These are phyloP conservation scores for Spea multiplicata DNA, from an alignment of 2,113 vertebrate genomes.

Conservation along the genomic window DNA sequence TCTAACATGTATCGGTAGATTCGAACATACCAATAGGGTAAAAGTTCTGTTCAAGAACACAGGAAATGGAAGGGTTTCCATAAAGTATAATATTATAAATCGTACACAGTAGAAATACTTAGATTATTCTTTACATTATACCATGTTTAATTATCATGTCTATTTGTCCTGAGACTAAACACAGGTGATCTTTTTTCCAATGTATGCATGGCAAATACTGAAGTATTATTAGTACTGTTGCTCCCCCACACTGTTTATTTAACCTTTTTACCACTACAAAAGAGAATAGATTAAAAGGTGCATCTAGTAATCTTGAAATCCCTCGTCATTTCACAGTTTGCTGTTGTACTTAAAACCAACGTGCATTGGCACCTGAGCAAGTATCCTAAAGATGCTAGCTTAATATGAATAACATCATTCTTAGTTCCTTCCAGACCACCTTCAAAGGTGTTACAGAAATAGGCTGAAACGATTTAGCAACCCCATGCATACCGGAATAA, in stretches of 20 bases:
- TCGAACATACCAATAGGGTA: too few species aligned
- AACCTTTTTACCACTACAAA: conserved; percentile 26
- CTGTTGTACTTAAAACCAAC: background rate
- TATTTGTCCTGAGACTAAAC: too few species aligned
- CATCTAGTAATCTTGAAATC: conserved; percentile 11
- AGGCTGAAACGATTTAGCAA: too few species aligned
- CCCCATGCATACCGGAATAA: too few species aligned
- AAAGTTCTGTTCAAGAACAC: too few species aligned
- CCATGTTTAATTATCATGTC: too few species aligned
- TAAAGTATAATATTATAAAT: too few species aligned
- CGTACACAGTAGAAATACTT: too few species aligned
- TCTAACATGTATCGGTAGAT: too few species aligned
- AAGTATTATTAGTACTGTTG: conserved; percentile 8
- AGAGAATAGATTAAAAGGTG: conserved; percentile 13
- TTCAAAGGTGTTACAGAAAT: background rate
- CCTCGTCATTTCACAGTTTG: conserved; percentile 9
- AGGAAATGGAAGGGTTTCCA: too few species aligned
- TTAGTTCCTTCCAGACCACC: background rate
- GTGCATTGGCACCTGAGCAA: background rate
- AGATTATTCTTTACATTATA: too few species aligned
- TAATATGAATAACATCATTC: background rate
- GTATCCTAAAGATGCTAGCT: background rate
- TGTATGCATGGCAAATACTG: conserved; percentile 7
- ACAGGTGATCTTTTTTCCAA: background rate
- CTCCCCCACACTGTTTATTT: conserved; percentile 4